These are phyloP conservation scores for Hyla sarda DNA, from an alignment of 2,113 vertebrate species.

Conservation along the genomic window DNA sequence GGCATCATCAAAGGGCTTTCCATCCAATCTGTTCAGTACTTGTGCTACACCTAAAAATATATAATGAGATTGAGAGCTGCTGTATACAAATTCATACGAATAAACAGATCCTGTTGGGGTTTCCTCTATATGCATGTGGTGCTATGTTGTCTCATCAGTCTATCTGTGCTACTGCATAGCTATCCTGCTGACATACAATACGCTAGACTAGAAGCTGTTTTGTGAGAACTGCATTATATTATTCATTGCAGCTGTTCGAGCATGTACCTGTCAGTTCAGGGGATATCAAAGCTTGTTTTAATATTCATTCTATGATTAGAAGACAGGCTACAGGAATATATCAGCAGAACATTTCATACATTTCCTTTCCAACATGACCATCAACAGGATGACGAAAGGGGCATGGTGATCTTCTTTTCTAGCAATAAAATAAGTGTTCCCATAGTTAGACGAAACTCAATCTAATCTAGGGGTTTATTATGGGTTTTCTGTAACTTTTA, in stretches of 20 bases:
- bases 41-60: conserved; percentile 89
- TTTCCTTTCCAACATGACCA: not conserved
- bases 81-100: not conserved
- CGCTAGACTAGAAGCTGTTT: too few species aligned
- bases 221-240: not conserved
- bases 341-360: not conserved
- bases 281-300: not conserved
- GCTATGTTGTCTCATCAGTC: not conserved
- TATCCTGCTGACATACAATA: too few species aligned
- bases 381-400: not conserved
- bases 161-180: not conserved
- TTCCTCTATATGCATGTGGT: not conserved
- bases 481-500: too few species aligned
- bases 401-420: not conserved
- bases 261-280: not conserved
- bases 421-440: not conserved
- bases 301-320: not conserved
- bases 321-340: not conserved
- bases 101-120: not conserved
- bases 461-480: too few species aligned
- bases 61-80: not conserved
- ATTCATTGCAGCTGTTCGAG: not conserved
- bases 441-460: too few species aligned
- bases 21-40: conserved; percentile 94
- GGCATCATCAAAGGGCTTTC: conserved; percentile 94